These are phyloP conservation scores for Cyrtorhinus lividipennis DNA, from an alignment of 1,140 invertebrate genomes.

Conservation along the genomic window DNA sequence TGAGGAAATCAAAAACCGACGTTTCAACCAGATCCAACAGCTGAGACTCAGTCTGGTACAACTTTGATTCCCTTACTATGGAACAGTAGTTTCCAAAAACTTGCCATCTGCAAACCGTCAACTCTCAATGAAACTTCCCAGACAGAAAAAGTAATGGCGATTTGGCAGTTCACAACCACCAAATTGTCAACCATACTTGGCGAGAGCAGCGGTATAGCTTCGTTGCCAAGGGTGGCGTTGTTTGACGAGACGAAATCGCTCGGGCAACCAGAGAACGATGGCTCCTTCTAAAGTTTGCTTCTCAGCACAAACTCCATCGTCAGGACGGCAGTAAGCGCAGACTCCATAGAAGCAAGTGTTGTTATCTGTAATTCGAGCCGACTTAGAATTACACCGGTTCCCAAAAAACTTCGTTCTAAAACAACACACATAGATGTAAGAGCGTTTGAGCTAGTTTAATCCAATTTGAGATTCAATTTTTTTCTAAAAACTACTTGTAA, in stretches of 20 bases:
- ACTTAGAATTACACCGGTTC: no score
- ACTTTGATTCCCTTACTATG: constrained; percentile 35
- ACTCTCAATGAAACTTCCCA: no score
- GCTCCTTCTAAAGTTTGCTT: constrained; percentile 60
- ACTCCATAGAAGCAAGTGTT: constrained; percentile 73
- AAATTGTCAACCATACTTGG: constrained; percentile 32
- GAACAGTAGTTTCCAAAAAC: constrained; percentile 61
- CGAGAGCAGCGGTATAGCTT: constrained; percentile 60
- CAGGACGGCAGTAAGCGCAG: constrained; percentile 71
- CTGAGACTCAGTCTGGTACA: constrained; percentile 32
- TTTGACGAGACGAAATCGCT: constrained; percentile 43
- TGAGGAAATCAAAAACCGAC: constrained; percentile 81
- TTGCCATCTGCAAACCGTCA: constrained; percentile 62
- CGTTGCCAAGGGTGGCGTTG: constrained; percentile 75
- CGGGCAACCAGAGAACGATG: constrained; percentile 68
- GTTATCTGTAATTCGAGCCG: constrained; percentile 28
- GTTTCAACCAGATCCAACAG: constrained; percentile 76
- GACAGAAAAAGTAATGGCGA: background rate
- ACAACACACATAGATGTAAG: background rate
- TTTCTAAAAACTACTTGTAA: no score
- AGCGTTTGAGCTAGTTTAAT: background rate
- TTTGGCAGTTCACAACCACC: no score
- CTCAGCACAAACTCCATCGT: constrained; percentile 66
- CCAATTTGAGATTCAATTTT: background rate
- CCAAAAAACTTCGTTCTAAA: no score